Percentiles rank a stretch among this genome's conserved stretches.
These are phyloP conservation scores for Tyria jacobaeae DNA, from an alignment of 2,888 invertebrate species.

Conservation along the genomic window DNA sequence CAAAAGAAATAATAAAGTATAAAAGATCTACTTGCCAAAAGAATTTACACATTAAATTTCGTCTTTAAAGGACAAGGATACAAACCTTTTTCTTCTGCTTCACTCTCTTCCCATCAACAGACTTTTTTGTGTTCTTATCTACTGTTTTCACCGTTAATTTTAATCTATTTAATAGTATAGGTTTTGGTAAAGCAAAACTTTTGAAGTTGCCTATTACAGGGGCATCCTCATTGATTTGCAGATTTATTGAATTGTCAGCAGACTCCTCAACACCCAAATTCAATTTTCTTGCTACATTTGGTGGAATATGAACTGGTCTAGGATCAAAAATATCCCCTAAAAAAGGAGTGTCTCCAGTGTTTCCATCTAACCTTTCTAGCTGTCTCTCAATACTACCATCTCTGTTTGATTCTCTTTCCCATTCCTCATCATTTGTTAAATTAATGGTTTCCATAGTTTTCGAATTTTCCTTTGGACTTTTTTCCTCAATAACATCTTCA, in stretches of 20 bases:
- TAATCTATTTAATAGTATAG: slow-evolving; percentile 79
- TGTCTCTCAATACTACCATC: slow-evolving; percentile 78
- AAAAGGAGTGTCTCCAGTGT: slow-evolving; percentile 78
- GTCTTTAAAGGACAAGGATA: slow-evolving; percentile 51
- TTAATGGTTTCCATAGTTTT: slow-evolving; percentile 73
- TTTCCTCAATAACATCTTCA: slow-evolving; percentile 36
- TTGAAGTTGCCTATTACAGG: slow-evolving; percentile 82
- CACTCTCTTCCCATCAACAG: slow-evolving; percentile 60
- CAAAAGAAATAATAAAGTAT: background rate
- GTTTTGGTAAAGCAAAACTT: slow-evolving; percentile 84
- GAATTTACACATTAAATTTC: slow-evolving; percentile 1
- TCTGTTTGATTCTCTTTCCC: slow-evolving; percentile 76
- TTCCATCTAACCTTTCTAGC: slow-evolving; percentile 72
- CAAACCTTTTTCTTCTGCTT: slow-evolving; percentile 79
- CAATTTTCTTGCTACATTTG: slow-evolving; percentile 66
- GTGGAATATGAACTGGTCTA: slow-evolving; percentile 68
- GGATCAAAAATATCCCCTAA: slow-evolving; percentile 84
- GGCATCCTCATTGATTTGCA: slow-evolving; percentile 66
- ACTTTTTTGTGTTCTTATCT: slow-evolving; percentile 65
- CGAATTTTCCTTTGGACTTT: slow-evolving; percentile 29
- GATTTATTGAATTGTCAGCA: slow-evolving; percentile 55
- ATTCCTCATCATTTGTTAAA: slow-evolving; percentile 79
- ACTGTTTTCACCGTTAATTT: slow-evolving; percentile 74
- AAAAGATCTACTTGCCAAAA: slow-evolving; percentile 5
- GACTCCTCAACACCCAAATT: slow-evolving; percentile 66